Percentiles rank a stretch among this genome's conserved stretches.
These are phyloP conservation scores for Drepanosiphum platanoidis DNA, from an alignment of 2,888 invertebrate genomes.

Conservation along the genomic window DNA sequence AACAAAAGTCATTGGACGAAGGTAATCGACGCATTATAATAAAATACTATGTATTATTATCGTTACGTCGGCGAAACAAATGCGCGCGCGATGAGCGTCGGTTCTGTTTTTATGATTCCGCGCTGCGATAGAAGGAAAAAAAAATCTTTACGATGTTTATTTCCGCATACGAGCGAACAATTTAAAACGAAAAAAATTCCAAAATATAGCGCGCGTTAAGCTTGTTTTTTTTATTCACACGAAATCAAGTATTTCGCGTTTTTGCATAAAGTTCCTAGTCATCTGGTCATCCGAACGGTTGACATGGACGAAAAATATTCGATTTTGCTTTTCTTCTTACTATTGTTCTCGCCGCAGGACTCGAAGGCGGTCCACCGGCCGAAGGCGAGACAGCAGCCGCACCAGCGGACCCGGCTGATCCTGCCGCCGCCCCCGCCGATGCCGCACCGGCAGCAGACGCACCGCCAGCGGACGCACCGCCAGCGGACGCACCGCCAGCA, in stretches of 20 bases:
- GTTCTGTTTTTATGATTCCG: no score
- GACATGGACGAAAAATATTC: no score
- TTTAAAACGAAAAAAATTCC: no score
- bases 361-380: slow-evolving; percentile 64
- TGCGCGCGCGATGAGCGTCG: background rate
- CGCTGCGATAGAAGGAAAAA: no score
- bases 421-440: slow-evolving; percentile 58
- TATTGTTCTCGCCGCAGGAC: slow-evolving; percentile 55
- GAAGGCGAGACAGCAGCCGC: slow-evolving; percentile 64
- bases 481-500: slow-evolving; percentile 66
- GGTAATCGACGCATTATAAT: slow-evolving; percentile 16
- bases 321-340: no score
- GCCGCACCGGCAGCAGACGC: background rate
- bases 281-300: slow-evolving; percentile 63
- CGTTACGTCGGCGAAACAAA: background rate
- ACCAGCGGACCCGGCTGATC: slow-evolving; percentile 65
- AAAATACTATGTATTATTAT: background rate
- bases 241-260: no score
- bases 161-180: no score
- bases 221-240: no score
- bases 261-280: no score
- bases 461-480: slow-evolving; percentile 66
- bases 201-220: no score
- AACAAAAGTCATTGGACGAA: slow-evolving; percentile 64
- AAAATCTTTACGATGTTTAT: no score